These are phyloP conservation scores for Aegypius monachus DNA, from an alignment of 2,113 vertebrate genomes.

Conservation along the genomic window DNA sequence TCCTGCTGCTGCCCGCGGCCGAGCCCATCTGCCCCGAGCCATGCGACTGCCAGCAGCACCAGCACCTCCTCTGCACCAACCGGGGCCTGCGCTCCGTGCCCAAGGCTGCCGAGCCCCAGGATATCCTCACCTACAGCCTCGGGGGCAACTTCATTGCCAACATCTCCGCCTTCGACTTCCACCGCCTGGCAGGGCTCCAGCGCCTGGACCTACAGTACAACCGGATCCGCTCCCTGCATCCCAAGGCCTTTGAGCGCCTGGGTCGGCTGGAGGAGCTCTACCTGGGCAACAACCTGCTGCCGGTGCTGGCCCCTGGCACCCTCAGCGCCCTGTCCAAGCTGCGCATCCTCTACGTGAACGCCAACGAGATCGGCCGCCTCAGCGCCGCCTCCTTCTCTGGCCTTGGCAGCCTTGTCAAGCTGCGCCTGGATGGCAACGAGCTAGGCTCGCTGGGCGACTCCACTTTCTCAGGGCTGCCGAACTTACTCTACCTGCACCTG, in stretches of 20 bases:
- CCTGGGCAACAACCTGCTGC: slow-evolving; percentile 89
- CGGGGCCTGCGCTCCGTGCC: slow-evolving; percentile 87
- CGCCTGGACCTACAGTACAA: slow-evolving; percentile 93
- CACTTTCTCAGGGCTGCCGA: slow-evolving; percentile 81
- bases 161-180: slow-evolving; percentile 86
- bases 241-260: slow-evolving; percentile 87
- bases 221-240: slow-evolving; percentile 84
- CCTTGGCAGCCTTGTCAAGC: slow-evolving; percentile 82
- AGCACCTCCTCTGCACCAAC: slow-evolving; percentile 91
- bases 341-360: slow-evolving; percentile 85
- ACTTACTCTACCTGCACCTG: slow-evolving; percentile 88
- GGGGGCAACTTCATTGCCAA: slow-evolving; percentile 93
- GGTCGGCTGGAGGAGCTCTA: slow-evolving; percentile 88
- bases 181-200: slow-evolving; percentile 79
- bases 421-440: slow-evolving; percentile 87
- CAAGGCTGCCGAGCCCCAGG: slow-evolving; percentile 72
- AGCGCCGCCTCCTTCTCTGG: slow-evolving; percentile 78
- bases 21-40: slow-evolving; percentile 82
- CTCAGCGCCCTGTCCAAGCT: slow-evolving; percentile 83
- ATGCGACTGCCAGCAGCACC: slow-evolving; percentile 91
- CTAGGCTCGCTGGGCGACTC: slow-evolving; percentile 82
- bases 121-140: slow-evolving; percentile 86
- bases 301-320: slow-evolving; percentile 75
- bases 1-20: slow-evolving; percentile 63
- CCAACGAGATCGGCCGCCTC: slow-evolving; percentile 83